Base-by-base conservation (phyloP, 2,888 invertebrate genomes). In the Hirtodrosophila confusa region DNA sequence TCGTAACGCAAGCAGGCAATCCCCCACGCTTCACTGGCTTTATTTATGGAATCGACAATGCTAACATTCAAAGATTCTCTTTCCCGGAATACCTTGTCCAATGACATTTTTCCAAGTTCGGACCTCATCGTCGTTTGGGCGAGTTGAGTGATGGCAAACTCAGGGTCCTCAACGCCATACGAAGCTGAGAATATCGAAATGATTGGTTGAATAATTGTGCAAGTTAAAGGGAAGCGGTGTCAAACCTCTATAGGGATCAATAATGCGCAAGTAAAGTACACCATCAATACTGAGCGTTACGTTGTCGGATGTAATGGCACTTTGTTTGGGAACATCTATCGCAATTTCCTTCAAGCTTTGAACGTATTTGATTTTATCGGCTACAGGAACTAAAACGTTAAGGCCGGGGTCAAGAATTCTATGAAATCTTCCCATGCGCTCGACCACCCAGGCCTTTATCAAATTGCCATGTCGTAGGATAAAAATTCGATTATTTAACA, bases 81-180 rank as follows among this genome's bases (percentile, higher is more conserved):
- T 92, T 99, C 99, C 69, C 97, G 93, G 90, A 99, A 99, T 10
- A 99, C 97, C 90, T 97, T 98, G 91, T 99, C 99, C 72, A 99
- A 92, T 1, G 96, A 94, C 91, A 99, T 99, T 93, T 98, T 99
- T 61, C 99, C 99, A 40, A 99, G 93, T 91, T 99, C 99, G 0
- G 99, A 99, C 90, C 99, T 94, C 99, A 99, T 99, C 0, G 99
- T 99, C 0, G 99, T 99, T 93, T 99, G 99, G 2, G 99, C 99
- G 44, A 99, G 92, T 92, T 99, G 99, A 1, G 99, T 99, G 66
- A 99, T 98, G 0, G 99, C 99, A 93, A 98, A 99, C 92, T 99
- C 99, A 0, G 99, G 98, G 92, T 99, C 99, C 92, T 99, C 99
- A 8, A 99, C 99, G 23, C 99, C 99, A 92, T 99, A 99, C 74